Evolutionary conservation across 2,888 invertebrate species (phyloP).

Genomic region (Spodoptera littoralis): DNA sequence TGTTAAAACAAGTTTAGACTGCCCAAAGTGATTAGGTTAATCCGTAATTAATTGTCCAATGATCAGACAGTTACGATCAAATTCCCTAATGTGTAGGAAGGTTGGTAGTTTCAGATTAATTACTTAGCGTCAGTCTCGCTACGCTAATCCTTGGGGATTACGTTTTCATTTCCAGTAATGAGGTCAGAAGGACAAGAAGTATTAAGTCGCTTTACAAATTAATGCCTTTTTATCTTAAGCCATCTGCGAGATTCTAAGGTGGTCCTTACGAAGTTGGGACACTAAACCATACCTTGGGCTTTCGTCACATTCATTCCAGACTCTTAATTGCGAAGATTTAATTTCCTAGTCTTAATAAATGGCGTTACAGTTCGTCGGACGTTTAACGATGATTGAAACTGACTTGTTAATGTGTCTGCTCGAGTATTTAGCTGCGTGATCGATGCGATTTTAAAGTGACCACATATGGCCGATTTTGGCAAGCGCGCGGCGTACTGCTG

Average conservation of each 20-base stretch:
- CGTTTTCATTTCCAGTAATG: slow-evolving; percentile 19
- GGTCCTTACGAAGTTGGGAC: slow-evolving; percentile 10
- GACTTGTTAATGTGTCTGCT: slow-evolving; percentile 50
- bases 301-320: too few species aligned
- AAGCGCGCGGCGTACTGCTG: slow-evolving; percentile 30
- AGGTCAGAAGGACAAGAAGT: slow-evolving; percentile 17
- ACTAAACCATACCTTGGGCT: too few species aligned
- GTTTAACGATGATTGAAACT: slow-evolving; percentile 53
- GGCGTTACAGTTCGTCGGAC: slow-evolving; percentile 36
- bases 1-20: slow-evolving; percentile 16
- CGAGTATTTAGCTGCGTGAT: slow-evolving; percentile 48
- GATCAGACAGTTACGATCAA: slow-evolving; percentile 2
- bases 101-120: slow-evolving; percentile 25
- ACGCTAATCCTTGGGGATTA: slow-evolving; percentile 30
- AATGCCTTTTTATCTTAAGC: slow-evolving; percentile 10
- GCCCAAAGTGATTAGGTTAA: not conserved
- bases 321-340: slow-evolving; percentile 8
- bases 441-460: slow-evolving; percentile 52
- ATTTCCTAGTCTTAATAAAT: slow-evolving; percentile 32
- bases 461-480: slow-evolving; percentile 46
- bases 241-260: slow-evolving; percentile 5
- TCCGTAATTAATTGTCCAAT: slow-evolving; percentile 10
- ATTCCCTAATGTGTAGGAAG: slow-evolving; percentile 10
- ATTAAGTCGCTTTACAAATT: slow-evolving; percentile 32
- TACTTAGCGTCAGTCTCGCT: slow-evolving; percentile 15